Evolutionary conservation across 2,113 vertebrate genomes (phyloP).

Genomic region (Pachycephala philippinensis): DNA sequence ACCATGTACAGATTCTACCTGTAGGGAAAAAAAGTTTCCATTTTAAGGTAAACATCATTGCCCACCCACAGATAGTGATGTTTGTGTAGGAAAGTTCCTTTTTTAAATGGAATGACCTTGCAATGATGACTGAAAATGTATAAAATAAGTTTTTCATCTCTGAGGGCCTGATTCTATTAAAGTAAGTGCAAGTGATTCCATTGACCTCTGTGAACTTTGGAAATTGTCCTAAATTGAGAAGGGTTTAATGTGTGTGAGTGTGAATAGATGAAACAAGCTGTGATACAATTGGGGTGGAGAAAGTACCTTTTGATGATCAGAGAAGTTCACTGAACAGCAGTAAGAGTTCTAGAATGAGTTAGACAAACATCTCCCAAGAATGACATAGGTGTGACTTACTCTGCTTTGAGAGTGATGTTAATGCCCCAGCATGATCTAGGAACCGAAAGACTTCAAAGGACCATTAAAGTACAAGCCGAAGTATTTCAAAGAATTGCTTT

Average conservation of each 20-base stretch:
- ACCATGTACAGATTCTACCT: neutral
- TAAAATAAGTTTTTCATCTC: constrained; percentile 34
- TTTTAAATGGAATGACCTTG: constrained; percentile 17
- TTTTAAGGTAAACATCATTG: constrained; percentile 50
- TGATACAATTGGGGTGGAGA: neutral
- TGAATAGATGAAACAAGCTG: constrained; percentile 18
- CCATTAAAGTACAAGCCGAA: neutral
- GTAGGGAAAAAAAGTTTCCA: neutral
- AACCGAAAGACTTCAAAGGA: neutral
- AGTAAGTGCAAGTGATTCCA: neutral
- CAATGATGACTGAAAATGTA: neutral
- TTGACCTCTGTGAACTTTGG: neutral
- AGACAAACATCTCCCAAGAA: constrained; percentile 10
- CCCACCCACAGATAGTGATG: neutral
- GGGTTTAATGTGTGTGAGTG: neutral
- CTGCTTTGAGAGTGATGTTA: neutral
- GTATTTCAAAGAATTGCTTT: neutral
- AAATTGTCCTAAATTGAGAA: constrained; percentile 5
- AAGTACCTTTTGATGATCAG: constrained; percentile 11
- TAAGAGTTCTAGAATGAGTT: neutral
- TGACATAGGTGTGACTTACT: neutral
- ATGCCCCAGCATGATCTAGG: neutral
- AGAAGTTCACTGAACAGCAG: neutral
- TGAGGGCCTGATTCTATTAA: constrained; percentile 5
- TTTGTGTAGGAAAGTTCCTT: constrained; percentile 23